These are phyloP conservation scores for Accipiter cooperii DNA, from an alignment of 2,113 vertebrate genomes.

Conservation along the genomic window DNA sequence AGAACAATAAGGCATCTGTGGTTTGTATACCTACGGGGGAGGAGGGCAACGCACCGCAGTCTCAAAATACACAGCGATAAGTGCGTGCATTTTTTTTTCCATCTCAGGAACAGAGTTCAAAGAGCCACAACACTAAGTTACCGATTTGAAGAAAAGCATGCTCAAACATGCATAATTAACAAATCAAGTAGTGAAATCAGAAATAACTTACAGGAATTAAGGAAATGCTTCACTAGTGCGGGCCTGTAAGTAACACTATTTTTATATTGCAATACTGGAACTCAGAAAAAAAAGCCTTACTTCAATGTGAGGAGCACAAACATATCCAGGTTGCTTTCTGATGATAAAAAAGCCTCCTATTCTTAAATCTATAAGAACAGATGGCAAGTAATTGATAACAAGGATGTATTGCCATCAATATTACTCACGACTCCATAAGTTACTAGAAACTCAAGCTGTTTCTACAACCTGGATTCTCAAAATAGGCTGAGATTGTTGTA, in stretches of 20 bases:
- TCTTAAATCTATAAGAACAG: constrained; percentile 18
- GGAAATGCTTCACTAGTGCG: neutral
- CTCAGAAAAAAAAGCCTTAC: neutral
- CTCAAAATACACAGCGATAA: neutral
- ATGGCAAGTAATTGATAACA: constrained; percentile 43
- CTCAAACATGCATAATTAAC: neutral
- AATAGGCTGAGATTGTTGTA: neutral
- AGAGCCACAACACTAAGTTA: neutral
- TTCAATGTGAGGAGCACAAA: neutral
- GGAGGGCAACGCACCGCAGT: neutral
- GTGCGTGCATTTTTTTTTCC: accelerated
- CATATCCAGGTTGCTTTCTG: neutral
- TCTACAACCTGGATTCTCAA: neutral
- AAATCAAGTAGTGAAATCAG: neutral
- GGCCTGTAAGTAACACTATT: neutral
- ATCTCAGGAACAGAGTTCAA: neutral
- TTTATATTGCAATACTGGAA: neutral
- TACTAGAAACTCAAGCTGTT: constrained; percentile 51
- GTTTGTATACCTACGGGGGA: neutral
- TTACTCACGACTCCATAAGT: constrained; percentile 34
- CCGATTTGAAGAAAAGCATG: neutral
- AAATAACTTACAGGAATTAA: neutral
- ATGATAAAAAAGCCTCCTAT: neutral
- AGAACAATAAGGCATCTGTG: neutral
- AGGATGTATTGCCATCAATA: constrained; percentile 44